A percentile compares a stretch with the other conserved stretches of the same genome.
These are phyloP conservation scores for Sabatieria punctata DNA, from an alignment of 2,888 invertebrate species.

Conservation along the genomic window DNA sequence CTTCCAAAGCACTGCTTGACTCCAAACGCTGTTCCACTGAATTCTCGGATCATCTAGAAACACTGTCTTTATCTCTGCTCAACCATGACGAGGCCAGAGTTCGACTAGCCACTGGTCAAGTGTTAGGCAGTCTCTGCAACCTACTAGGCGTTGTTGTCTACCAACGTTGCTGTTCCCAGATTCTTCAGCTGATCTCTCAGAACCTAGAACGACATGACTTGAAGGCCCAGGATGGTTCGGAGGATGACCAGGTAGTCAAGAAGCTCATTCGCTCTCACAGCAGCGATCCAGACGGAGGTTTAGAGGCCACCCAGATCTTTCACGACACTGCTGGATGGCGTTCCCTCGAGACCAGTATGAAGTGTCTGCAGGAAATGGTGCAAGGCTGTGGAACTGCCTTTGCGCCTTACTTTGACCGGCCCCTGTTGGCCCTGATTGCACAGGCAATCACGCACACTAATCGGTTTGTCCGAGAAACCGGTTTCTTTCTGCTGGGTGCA, in stretches of 20 bases:
- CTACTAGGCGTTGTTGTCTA: too few relatives aligned
- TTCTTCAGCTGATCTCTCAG: too few relatives aligned
- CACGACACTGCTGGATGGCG: conserved; percentile 43
- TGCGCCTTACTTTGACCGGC: neutral
- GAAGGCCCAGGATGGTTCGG: too few relatives aligned
- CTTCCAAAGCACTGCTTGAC: too few relatives aligned
- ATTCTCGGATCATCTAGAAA: too few relatives aligned
- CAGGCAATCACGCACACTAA: conserved; percentile 37
- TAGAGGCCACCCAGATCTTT: too few relatives aligned
- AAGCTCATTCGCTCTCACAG: too few relatives aligned
- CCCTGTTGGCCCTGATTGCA: neutral
- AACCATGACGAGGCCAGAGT: neutral
- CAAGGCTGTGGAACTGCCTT: conserved; percentile 34
- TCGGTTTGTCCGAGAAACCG: conserved; percentile 42
- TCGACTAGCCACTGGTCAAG: neutral
- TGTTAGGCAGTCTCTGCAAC: neutral
- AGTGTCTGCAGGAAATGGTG: conserved; percentile 38
- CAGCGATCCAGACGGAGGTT: too few relatives aligned
- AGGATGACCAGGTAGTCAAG: too few relatives aligned
- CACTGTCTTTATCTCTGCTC: neutral
- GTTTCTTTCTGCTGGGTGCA: conserved; percentile 37
- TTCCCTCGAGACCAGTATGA: conserved; percentile 41
- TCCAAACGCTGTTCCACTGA: too few relatives aligned
- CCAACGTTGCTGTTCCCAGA: too few relatives aligned
- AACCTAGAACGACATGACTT: too few relatives aligned